Evolutionary conservation across 2,113 vertebrate species (phyloP).

Genomic region (Phylloscopus trochiloides): DNA sequence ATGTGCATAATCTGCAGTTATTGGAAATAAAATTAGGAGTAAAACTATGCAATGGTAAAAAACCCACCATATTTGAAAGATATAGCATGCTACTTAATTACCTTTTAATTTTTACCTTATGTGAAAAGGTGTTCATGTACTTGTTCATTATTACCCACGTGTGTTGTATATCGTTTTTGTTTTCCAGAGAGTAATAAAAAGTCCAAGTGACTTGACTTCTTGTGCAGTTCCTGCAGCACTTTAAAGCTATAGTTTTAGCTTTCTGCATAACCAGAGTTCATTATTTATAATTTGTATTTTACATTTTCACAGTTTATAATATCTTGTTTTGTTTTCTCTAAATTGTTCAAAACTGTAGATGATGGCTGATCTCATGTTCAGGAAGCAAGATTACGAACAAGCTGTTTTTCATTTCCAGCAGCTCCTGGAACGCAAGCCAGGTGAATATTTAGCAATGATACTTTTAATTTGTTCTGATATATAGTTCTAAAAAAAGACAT

Average conservation of each 20-base stretch:
- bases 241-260: not conserved
- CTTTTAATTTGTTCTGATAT: not conserved
- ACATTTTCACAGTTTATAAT: not conserved
- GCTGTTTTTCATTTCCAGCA: slow-evolving; percentile 93
- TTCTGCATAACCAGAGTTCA: not conserved
- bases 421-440: slow-evolving; percentile 91
- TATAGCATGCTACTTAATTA: not conserved
- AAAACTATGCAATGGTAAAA: not conserved
- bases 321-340: not conserved
- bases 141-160: not conserved
- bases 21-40: not conserved
- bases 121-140: not conserved
- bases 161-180: not conserved
- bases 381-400: slow-evolving; percentile 94
- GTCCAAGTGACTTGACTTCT: not conserved
- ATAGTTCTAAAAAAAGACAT: not conserved
- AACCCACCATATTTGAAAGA: not conserved
- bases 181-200: not conserved
- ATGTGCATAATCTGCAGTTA: not conserved
- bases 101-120: not conserved
- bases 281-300: not conserved
- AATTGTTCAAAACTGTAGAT: slow-evolving; percentile 75
- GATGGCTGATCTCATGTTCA: slow-evolving; percentile 97
- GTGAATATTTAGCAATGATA: slow-evolving; percentile 55
- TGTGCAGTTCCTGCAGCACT: not conserved